Conservation (phyloP, 2,797 vertebrate species). For the Myotis myotis region DNA sequence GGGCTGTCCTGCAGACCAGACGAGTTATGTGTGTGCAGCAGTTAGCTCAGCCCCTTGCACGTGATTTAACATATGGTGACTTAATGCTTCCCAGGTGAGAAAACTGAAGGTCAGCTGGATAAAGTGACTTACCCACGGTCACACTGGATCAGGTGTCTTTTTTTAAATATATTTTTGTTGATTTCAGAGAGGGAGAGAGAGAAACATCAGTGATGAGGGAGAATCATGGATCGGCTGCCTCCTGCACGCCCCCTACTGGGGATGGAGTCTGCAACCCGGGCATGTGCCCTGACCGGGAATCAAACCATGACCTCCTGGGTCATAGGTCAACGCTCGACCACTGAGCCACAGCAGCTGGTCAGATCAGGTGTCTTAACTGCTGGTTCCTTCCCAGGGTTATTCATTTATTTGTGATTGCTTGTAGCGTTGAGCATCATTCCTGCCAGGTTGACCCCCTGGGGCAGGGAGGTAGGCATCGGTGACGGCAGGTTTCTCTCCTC, state of each 20-base stretch:
- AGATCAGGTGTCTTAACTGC: neutral
- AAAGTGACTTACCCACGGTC: neutral
- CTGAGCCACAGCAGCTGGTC: too few species aligned
- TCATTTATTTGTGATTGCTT: neutral
- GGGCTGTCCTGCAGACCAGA: neutral
- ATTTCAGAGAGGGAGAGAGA: too few species aligned
- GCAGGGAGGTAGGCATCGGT: neutral
- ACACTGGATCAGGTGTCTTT: neutral
- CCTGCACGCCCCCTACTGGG: too few species aligned
- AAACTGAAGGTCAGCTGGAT: neutral
- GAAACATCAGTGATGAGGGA: too few species aligned
- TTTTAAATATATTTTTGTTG: too few species aligned
- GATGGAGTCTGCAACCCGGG: too few species aligned
- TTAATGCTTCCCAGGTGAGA: neutral
- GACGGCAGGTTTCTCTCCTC: neutral
- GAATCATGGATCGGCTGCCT: too few species aligned
- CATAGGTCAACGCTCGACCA: too few species aligned
- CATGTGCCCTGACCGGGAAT: too few species aligned
- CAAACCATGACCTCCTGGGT: too few species aligned
- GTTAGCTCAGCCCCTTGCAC: neutral
- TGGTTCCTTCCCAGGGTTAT: neutral
- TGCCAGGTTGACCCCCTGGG: neutral
- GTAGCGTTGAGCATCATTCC: neutral
- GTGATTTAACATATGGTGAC: neutral
- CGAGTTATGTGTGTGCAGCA: neutral